Evolutionary conservation across 2,888 invertebrate species (phyloP), one percentile per base, ranked within the genome.

Genomic region (Sarcophaga rosellei): DNA sequence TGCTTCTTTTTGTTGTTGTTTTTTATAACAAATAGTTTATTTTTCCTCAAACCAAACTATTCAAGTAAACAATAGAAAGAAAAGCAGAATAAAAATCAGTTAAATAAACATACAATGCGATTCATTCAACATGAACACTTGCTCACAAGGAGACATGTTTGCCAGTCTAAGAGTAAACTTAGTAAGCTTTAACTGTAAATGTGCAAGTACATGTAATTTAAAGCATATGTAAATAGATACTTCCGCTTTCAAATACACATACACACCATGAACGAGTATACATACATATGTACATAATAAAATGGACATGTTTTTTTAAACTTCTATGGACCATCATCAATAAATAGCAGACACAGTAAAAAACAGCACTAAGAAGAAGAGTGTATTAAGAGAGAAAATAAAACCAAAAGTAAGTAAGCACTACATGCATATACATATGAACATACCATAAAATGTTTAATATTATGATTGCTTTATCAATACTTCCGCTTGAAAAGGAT

Each of bases 391-490:
- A 21, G n/a, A 66, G 44, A 44, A 20, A 66, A 45, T 17, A 17
- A 65, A 65, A 23, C 10, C 1, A 65, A 35, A n/a, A 66, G 44
- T 4, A 44, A 63, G 65, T 70, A 70, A 66, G 21, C 63, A 45
- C 57, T 70, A n/a, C 63, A 57, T 5, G n/a, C 5, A 63, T 62
- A 12, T 45, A 20, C 23, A n/a, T 44, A 12, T 74, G 35, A n/a
- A 74, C n/a, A 63, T 35, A 61, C 66, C 62, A 69, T 10, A 45
- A 65, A 65, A 63, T 74, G 44, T 62, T 70, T 25, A 62, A 62
- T 57, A 62, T 68, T 62, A 69, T 73, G 83, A 83, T 78, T 66
- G 73, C 70, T 85, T 66, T 68, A 85, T 85, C 85, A 82, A 85
- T 82, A 85, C 68, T 79, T 82, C 82, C 82, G 81, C 44, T 82